Evolutionary conservation across 2,888 invertebrate species (phyloP), one percentile per base, ranked within the genome.

Genomic region (Nemotelus nigrinus): DNA sequence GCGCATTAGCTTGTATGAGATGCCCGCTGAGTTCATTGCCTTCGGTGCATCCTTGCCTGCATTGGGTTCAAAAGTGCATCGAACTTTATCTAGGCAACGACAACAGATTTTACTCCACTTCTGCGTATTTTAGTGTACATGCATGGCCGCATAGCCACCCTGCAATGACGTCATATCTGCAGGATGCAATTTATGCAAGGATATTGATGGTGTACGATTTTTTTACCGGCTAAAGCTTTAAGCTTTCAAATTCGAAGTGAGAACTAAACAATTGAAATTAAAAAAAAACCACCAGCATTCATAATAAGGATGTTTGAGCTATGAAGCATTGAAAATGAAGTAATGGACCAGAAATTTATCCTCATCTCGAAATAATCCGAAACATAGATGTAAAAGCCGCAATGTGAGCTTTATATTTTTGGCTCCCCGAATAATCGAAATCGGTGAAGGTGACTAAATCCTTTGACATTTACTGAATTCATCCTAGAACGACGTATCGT

Each of bases 151-250:
- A 60, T 3, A 48, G 48, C 67, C 67, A 25, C 47, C 57, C 71
- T 48, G 53, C 70, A 70, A 45, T 72, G 71, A 72, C 71, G 71
- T 72, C 71, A 72, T 45, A 72, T 57, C 47, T 57, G 71, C 71
- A 72, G 71, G 71, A 72, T 10, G 45, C 44, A 6, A 58, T 58
- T 57, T 6, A 47, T 3, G n/a, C 44, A 65, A 64, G 58, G 8
- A n/a, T 58, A 58, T 41, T 7, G 39, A 25, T 60, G 25, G 5
- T 41, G 7, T 4, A 4, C 2, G 41, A 39, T 6, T n/a, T n/a
- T 4, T 58, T n/a, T 58, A 4, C 4, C 60, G 4, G 2, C 41
- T 7, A 3, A 25, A 25, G 25, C 25, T 25, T 25, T 25, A 25
- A 25, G 25, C 25, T 25, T 25, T 25, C 25, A 25, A 25, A 25